These are phyloP conservation scores for Phataginus tetradactyla DNA, from an alignment of 2,797 vertebrate genomes.

Conservation along the genomic window DNA sequence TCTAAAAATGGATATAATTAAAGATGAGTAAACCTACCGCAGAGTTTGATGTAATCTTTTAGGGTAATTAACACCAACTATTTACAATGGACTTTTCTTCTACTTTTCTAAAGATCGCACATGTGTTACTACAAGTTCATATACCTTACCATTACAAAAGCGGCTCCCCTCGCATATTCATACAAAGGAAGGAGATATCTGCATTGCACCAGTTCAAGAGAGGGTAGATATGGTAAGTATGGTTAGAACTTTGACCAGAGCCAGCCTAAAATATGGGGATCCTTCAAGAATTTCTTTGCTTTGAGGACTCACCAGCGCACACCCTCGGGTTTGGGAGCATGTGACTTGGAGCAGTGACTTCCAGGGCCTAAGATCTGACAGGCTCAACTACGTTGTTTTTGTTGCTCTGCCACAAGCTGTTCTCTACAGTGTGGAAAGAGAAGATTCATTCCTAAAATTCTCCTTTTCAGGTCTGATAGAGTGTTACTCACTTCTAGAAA, in stretches of 20 bases:
- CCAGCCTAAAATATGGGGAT: background rate
- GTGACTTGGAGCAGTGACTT: background rate
- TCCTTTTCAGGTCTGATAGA: background rate
- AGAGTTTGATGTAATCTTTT: conserved; percentile 81
- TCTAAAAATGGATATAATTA: conserved; percentile 84
- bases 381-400: background rate
- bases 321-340: background rate
- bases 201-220: background rate
- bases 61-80: conserved; percentile 80
- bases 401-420: background rate
- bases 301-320: background rate
- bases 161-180: background rate
- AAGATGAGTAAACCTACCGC: conserved; percentile 83
- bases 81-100: conserved; percentile 74
- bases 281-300: background rate
- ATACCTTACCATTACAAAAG: conserved; percentile 55
- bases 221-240: background rate
- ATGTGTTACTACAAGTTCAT: conserved; percentile 76
- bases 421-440: background rate
- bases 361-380: background rate
- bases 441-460: conserved; percentile 30
- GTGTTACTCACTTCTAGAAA: conserved; percentile 39
- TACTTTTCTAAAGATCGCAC: conserved; percentile 71
- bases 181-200: background rate
- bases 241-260: background rate